These are phyloP conservation scores for Leptopterna dolabrata DNA, from an alignment of 2,888 invertebrate species.

Conservation along the genomic window DNA sequence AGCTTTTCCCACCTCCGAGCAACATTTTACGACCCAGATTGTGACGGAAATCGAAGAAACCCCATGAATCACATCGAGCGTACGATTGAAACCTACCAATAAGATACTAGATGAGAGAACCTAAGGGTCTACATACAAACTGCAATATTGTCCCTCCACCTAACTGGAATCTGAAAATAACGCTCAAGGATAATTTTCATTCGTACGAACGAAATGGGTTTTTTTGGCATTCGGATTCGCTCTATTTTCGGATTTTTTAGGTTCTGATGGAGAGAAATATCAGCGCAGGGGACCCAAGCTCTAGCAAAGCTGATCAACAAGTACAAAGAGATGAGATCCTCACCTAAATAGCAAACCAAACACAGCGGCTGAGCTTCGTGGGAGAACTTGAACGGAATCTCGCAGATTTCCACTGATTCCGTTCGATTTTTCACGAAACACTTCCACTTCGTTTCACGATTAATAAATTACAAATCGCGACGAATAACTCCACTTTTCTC, in stretches of 20 bases:
- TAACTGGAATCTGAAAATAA: slow-evolving; percentile 11
- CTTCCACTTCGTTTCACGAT: not conserved
- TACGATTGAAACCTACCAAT: slow-evolving; percentile 7
- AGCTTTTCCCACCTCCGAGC: not conserved
- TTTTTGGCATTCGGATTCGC: not conserved
- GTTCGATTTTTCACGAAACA: not conserved
- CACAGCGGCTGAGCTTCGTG: not conserved
- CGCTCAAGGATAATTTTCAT: slow-evolving; percentile 7
- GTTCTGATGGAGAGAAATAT: not conserved
- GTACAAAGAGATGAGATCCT: slow-evolving; percentile 31
- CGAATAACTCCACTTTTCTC: not conserved
- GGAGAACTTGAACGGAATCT: not conserved
- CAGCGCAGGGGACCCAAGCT: not conserved
- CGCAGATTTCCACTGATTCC: not conserved
- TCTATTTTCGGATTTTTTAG: slow-evolving; percentile 3
- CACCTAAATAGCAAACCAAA: slow-evolving; percentile 40
- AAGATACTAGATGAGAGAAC: not conserved
- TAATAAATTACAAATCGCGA: not conserved
- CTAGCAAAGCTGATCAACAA: slow-evolving; percentile 35
- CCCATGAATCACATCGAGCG: not conserved
- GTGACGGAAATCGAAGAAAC: not conserved
- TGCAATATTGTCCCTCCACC: slow-evolving; percentile 3
- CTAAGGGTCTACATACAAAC: not conserved
- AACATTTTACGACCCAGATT: not conserved
- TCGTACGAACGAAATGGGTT: not conserved